These are phyloP conservation scores for Pyrocephalus nanus DNA, from an alignment of 2,797 vertebrate species.

Conservation along the genomic window DNA sequence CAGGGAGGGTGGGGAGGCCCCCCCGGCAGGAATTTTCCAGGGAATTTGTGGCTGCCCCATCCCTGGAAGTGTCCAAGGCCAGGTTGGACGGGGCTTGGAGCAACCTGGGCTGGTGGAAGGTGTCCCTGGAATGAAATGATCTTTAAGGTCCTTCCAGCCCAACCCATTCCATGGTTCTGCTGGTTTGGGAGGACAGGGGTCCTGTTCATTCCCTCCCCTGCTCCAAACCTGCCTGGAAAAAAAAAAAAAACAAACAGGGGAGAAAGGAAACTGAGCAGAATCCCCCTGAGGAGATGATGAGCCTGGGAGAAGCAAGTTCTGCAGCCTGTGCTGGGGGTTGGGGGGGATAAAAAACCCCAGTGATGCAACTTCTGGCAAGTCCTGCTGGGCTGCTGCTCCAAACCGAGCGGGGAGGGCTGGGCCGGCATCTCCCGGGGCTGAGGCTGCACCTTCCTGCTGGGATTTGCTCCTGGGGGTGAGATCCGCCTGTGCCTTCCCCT, in stretches of 20 bases:
- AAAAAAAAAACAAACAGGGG: neutral
- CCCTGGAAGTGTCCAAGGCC: neutral
- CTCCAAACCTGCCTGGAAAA: neutral
- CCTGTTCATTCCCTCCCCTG: neutral
- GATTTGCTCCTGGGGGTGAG: neutral
- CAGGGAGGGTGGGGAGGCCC: neutral
- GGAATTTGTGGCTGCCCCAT: neutral
- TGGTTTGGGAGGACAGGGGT: fast-evolving
- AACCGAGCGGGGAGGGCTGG: neutral
- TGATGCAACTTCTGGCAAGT: slow-evolving; percentile 55
- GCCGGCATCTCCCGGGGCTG: neutral
- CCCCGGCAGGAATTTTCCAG: neutral
- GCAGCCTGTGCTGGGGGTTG: neutral
- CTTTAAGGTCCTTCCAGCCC: neutral
- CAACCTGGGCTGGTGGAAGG: neutral
- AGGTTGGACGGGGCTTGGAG: neutral
- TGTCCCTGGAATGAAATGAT: neutral
- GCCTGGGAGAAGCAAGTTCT: neutral
- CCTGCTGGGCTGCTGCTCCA: neutral
- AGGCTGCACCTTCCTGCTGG: neutral
- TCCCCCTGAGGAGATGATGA: neutral
- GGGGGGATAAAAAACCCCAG: neutral
- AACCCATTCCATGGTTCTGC: neutral
- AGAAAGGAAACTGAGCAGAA: neutral
- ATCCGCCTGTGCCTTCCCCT: neutral